Base-by-base conservation (phyloP, 2,113 vertebrate species). In the Stomatorhinus ivindoensis region DNA sequence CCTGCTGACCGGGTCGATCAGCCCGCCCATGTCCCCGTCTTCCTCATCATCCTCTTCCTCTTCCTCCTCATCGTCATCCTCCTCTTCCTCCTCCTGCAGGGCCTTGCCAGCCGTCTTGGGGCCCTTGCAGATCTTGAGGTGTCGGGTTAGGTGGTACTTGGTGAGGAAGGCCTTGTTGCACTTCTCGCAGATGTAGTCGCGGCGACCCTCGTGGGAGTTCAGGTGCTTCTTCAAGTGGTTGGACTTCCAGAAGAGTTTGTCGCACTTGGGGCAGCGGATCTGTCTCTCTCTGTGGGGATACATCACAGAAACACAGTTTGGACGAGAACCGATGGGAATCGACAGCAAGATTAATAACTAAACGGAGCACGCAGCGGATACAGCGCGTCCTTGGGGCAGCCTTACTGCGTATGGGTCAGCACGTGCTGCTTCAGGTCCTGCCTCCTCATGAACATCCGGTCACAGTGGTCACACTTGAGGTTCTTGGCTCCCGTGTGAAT, bases 181-280 rank as follows among this genome's bases (percentile, higher is more conserved):
- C 91, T 99, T 99, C 92, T 99, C 98, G 91, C 98, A 99, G 90
- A 99, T 96, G 92, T 98, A 99, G 95, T 99, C 98, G 87, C 98
- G 94, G 47, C 97, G 98, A 87, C 98, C 98, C 92, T 99, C 97
- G 2, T 99, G 98, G 85, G 98, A 99, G 93, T 99, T 99, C 93
- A 99, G 97, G 93, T 99, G 98, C 92, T 99, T 99, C 94, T 99
- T 99, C 89, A 99, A 94, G 92, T 99, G 98, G 93, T 98, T 98
- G 87, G 97, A 97, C 92, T 98, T 97, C 90, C 97, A 93, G 93
- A 99, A 99, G 55, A 97, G 96, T 91, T 99, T 99, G 93, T 98
- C 96, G 91, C 98, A 99, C 94, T 98, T 98, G 13, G 98, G 98
- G 90, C 98, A 99, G 91, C 97, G 97, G 91, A 99, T 98, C 92